Evolutionary conservation across 2,888 invertebrate species (phyloP), one percentile per base, ranked within the genome.

Genomic region (Acrobasis consociella): DNA sequence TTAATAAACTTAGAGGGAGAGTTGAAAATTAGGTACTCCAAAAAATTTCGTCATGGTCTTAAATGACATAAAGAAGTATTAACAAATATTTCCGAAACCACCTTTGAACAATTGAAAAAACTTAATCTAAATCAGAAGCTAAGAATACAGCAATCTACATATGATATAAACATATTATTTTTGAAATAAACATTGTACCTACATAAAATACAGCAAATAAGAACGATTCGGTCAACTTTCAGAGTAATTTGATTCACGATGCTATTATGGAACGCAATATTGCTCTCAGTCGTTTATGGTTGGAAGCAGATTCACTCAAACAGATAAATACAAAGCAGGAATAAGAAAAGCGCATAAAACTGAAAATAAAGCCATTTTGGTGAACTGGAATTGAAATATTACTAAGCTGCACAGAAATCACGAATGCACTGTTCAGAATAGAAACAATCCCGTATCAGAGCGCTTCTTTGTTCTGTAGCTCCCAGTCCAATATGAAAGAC

Each of bases 401-500:
- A 59, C 58, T 31, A 59, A 59, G 38, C 49, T 59, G 56, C 49
- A 62, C 59, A 58, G 58, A 64, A 65, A 73, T 70, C 68, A 68
- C 67, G 72, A 72, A 71, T 69, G 66, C 68, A 49, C 55, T 64
- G 65, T 65, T 51, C 59, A 64, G 63, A 66, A 65, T 64, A 70
- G 66, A 74, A 76, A 72, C 74, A 73, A 70, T 72, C 72, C 70
- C 69, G 69, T 73, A 75, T 74, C 70, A 68, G 68, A 71, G 69
- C 64, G 68, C 64, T 69, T 71, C 71, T 76, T 74, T 75, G 73
- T 77, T 79, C 80, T 78, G 77, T 82, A 22, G 78, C 76, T 71
- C 77, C 60, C 50, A 80, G 76, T 77, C 66, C 79, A 81, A 83
- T 85, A 85, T 82, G 80, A 82, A 83, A 83, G 78, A 79, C 77